Base-by-base conservation (phyloP, 2,888 invertebrate genomes). In the Deilephila porcellus region DNA sequence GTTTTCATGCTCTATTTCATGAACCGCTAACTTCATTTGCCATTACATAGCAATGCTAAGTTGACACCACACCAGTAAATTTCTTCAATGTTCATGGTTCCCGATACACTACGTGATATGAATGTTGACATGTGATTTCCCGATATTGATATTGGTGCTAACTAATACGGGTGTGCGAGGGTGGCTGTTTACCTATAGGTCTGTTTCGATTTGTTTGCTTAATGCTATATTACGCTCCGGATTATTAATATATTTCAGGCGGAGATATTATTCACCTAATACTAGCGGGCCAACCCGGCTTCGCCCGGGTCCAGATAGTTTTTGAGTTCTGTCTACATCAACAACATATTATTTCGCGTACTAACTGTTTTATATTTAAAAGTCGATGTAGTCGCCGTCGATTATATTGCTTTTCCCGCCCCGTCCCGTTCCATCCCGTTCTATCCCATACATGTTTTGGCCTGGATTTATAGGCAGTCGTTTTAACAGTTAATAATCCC, bases 121-220 rank as follows among this genome's bases (percentile, higher is more conserved):
- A 71, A 67, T 74, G 60, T 74, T 74, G 71, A 74, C 71, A 70
- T 64, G 64, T 74, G 71, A 71, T 67, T 70, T 74, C 19, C 74
- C 60, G 64, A 67, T 74, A 71, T 74, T 71, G 67, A 45, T 71
- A 74, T 71, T 74, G 60, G 45, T 45, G 64, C 45, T 71, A 67
- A 70, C 70, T 70, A 73, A 73, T 59, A 71, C 71, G 37, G 71
- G 59, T 25, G 56, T 19, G 60, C 37, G 29, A 7, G 60, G 60
- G 60, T 60, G 45, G 71, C 17, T 71, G 71, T 60, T 67, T 71
- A 60, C 71, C 45, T 71, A n/a, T 45, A 25, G 71, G 25, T 71
- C 45, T 71, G 60, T 71, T 71, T 71, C 71, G 71, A 71, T 60
- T 71, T 60, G 71, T 34, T 71, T 71, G 67, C 45, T 67, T 32